Base-by-base conservation (phyloP, 2,888 invertebrate genomes). In the Gymnosoma rotundatum region DNA sequence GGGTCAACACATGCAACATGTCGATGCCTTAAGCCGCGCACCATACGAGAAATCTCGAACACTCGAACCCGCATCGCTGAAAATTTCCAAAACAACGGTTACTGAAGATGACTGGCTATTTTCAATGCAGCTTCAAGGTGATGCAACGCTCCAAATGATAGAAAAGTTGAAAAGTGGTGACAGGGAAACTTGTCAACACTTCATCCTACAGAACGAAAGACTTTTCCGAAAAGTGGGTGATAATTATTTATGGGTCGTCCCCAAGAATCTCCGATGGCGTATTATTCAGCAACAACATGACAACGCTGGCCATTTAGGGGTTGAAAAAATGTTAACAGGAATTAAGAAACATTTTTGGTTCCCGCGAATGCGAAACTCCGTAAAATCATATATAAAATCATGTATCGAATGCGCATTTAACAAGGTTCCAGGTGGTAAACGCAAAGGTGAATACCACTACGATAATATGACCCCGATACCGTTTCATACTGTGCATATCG, bases 371-470 rank as follows among this genome's bases (percentile, higher is more conserved):
- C 42, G 81, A 12, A 78, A 80, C 21, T 73, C 64, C 38, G 61
- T 83, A 2, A 83, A 85, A 61, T 25, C 54, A 10, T 38, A 56
- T 42, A 63, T 54, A n/a, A 66, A 75, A 8, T 52, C 74, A 6
- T 83, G 61, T 48, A 45, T 64, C 21, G 78, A 61, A 5, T 93
- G 92, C 69, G 67, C 91, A 4, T 91, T 89, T 45, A 88, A 88
- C 36, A 92, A 92, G 83, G 20, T 21, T 10, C 73, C 63, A 18
- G 79, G 80, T 14, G 85, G 83, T 6, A 67, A 58, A 42, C 66
- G 76, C 20, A 79, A 85, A 48, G 74, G 79, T 14, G 76, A 83
- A 56, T 80, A 78, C 18, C 83, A 86, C 61, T 83, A 64, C 25
- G 72, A 72, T 14, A 60, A 76, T 3, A 61, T 74, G 0, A 56